Percentiles rank a stretch among this genome's conserved stretches.
Evolutionary conservation across 2,888 invertebrate species (phyloP).

Genomic region (Heteromurus nitidus): DNA sequence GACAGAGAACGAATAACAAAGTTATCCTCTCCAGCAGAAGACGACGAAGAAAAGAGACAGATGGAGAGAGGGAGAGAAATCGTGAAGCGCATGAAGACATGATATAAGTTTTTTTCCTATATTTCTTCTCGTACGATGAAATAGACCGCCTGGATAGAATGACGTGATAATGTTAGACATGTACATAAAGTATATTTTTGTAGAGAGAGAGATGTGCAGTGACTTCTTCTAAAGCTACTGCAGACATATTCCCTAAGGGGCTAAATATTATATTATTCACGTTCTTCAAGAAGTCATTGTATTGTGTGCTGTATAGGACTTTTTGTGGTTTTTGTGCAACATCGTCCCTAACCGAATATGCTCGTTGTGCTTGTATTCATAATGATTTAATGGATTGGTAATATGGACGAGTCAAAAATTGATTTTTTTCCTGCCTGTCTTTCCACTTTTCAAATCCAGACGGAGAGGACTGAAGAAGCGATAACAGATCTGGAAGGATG

Average conservation of each 20-base stretch:
- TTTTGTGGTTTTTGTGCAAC: not conserved
- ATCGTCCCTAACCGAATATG: too few relatives aligned
- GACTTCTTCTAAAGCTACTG: not conserved
- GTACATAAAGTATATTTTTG: not conserved
- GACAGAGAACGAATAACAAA: not conserved
- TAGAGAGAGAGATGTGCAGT: not conserved
- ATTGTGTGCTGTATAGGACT: not conserved
- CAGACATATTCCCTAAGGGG: constrained; percentile 2
- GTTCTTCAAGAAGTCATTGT: too few relatives aligned
- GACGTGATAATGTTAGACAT: constrained; percentile 32
- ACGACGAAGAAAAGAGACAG: not conserved
- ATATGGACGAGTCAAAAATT: constrained; percentile 3
- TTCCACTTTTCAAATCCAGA: constrained; percentile 75
- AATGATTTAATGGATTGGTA: constrained; percentile 22
- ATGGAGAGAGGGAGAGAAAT: too few relatives aligned
- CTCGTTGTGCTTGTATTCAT: too few relatives aligned
- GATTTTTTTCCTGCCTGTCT: constrained; percentile 13
- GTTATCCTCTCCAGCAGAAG: not conserved
- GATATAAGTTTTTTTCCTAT: too few relatives aligned
- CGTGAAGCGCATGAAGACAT: constrained; percentile 13
- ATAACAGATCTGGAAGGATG: constrained; percentile 87
- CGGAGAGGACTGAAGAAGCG: constrained; percentile 84
- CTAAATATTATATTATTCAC: too few relatives aligned
- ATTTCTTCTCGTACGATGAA: constrained; percentile 3
- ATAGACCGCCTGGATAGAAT: constrained; percentile 34